phyloP scores from a whole-genome alignment of 2,888 invertebrate genomes.

The Mesochorus sp. region DNA sequence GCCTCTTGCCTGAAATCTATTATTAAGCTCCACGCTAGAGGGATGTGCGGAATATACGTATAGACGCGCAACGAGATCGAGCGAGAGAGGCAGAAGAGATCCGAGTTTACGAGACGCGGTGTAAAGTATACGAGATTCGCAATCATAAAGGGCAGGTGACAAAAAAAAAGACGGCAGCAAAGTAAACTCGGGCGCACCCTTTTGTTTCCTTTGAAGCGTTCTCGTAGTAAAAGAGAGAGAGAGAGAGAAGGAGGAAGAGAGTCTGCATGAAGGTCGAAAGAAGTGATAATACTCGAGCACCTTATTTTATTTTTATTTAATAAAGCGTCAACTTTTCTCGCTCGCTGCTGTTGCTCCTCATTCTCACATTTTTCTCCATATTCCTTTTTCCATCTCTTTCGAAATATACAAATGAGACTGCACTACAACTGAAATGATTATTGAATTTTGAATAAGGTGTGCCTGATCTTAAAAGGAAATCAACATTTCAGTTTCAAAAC shows the following conservation, averaged over 20 bases:
- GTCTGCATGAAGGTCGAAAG: slow-evolving; percentile 1
- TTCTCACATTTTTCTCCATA: neutral
- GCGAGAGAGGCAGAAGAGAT: slow-evolving; percentile 53
- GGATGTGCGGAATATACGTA: neutral
- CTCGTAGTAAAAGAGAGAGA: slow-evolving; percentile 5
- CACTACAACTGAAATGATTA: neutral
- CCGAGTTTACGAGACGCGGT: slow-evolving; percentile 70
- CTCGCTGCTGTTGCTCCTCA: neutral
- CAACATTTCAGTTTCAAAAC: too few species aligned
- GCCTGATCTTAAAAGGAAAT: neutral
- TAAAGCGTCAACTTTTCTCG: slow-evolving; percentile 65
- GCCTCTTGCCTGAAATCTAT: slow-evolving; percentile 69
- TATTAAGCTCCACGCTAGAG: slow-evolving; percentile 69
- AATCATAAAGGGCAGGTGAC: slow-evolving; percentile 69
- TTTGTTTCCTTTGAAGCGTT: slow-evolving; percentile 45
- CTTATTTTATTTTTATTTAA: slow-evolving; percentile 29
- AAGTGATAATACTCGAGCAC: slow-evolving; percentile 8
- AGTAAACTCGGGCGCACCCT: neutral
- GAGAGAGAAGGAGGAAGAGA: neutral
- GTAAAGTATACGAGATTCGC: slow-evolving; percentile 72
- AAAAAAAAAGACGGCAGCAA: slow-evolving; percentile 26
- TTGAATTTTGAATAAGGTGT: neutral
- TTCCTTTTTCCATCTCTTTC: neutral
- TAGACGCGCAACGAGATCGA: slow-evolving; percentile 42
- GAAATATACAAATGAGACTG: neutral